Base-by-base conservation (phyloP, 1,140 invertebrate genomes). In the Neocloeon triangulifer region DNA sequence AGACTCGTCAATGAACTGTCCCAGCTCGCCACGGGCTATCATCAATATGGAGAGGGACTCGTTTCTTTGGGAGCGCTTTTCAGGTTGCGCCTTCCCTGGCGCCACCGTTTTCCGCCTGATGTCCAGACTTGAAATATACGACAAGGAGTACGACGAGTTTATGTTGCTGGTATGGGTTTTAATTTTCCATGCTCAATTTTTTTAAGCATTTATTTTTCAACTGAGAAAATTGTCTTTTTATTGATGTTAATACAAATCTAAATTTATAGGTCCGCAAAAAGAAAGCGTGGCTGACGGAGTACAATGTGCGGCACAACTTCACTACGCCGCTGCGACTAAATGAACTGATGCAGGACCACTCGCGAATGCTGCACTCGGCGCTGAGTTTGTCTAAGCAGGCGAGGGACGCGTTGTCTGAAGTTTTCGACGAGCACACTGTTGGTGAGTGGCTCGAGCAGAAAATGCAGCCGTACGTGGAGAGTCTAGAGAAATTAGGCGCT, bases 301-400 rank as follows among this genome's bases (percentile, higher is more conserved):
- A 81, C 43, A 82, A 81, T 46, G 54, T 79, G 1, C 61, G 72
- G n/a, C 64, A 73, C 40, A 73, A 71, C 38, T 81, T 73, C 39
- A 71, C 73, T 4, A 71, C 65, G 37, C 72, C 76, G 0, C 59
- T 70, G 37, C 55, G 77, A 7, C 60, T 84, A 0, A 72, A 74
- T 35, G 73, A 71, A 43, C 56, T 69, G 14, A 62, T 71, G 13
- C 44, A 47, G 6, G 70, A 77, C 30, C 57, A 76, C 29, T 62
- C 70, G 9, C 57, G 60, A 20, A 36, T 50, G 5, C 41, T 44
- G n/a, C 50, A 51, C 26, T 34, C 39, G 4, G 37, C 55, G 1
- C 44, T 41, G 12, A 34, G 41, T 9, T 18, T 29, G 3, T 16
- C 19, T 9, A 59, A 62, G 36, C 60, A 66, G 23, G 64, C 73